A percentile compares a stretch with the other conserved stretches of the same genome.
phyloP scores from a whole-genome alignment of 30 jellyfish, hydroid and myxozoan species.

The Chrysaora quinquecirrha region DNA sequence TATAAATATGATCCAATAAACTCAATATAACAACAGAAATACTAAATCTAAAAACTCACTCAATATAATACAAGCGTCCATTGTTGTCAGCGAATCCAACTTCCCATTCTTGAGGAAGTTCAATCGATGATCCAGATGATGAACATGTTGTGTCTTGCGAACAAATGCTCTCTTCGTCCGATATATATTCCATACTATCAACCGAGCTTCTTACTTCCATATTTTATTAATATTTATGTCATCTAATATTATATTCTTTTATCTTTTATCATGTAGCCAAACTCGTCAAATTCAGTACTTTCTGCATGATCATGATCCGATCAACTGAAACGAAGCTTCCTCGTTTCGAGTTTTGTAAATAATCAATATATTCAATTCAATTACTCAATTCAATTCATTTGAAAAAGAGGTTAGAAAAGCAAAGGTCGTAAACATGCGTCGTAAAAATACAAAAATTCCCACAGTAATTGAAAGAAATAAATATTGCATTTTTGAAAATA shows the following conservation, averaged over 20 bases:
- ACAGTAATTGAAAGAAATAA: too few relatives aligned
- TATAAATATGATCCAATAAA: too few relatives aligned
- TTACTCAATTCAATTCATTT: not conserved
- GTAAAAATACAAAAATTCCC: too few relatives aligned
- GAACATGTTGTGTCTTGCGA: conserved; percentile 53
- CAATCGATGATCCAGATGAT: conserved; percentile 38
- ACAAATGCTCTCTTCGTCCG: conserved; percentile 61
- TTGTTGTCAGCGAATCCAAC: conserved; percentile 65
- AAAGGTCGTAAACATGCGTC: too few relatives aligned
- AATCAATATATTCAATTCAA: not conserved
- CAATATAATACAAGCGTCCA: conserved; percentile 60
- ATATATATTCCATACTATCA: conserved; percentile 22
- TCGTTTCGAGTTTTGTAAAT: not conserved
- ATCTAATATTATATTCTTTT: too few relatives aligned
- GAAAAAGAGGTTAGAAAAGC: too few relatives aligned
- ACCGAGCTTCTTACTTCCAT: conserved; percentile 19
- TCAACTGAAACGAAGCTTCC: not conserved
- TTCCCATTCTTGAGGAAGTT: conserved; percentile 68
- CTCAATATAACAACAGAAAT: too few relatives aligned
- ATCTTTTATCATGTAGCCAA: too few relatives aligned
- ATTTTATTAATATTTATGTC: not conserved
- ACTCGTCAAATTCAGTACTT: too few relatives aligned
- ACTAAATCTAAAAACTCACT: too few relatives aligned
- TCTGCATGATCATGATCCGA: not conserved
- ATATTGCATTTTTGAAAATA: too few relatives aligned